phyloP scores from a whole-genome alignment of 2,113 vertebrate species.

The Cardinalis cardinalis region DNA sequence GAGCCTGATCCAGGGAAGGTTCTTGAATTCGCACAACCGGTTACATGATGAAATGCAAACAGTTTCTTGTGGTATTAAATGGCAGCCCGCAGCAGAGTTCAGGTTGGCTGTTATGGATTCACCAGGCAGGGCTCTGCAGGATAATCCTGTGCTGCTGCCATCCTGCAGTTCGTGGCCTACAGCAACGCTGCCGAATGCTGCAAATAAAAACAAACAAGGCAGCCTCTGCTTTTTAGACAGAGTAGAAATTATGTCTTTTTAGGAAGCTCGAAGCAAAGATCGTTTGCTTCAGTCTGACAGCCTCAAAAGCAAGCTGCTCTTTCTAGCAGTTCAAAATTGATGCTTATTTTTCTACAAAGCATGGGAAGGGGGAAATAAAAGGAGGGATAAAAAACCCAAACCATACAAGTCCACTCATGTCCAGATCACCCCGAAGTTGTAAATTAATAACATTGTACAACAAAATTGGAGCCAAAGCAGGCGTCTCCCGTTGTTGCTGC shows the following conservation, averaged over 20 bases:
- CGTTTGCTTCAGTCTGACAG: background rate
- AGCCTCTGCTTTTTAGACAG: slow-evolving; percentile 26
- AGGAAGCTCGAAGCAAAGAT: slow-evolving; percentile 50
- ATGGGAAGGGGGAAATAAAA: background rate
- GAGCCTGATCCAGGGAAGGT: slow-evolving; percentile 32
- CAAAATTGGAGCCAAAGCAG: slow-evolving; percentile 11
- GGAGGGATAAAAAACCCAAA: background rate
- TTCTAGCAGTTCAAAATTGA: background rate
- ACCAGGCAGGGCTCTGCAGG: slow-evolving; percentile 53
- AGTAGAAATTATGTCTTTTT: slow-evolving; percentile 38
- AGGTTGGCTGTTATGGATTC: slow-evolving; percentile 55
- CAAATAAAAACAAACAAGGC: slow-evolving; percentile 68
- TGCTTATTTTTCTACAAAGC: slow-evolving; percentile 47
- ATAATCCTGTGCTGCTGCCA: slow-evolving; percentile 63
- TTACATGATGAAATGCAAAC: slow-evolving; percentile 63
- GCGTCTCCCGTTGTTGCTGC: background rate
- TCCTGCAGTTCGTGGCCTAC: slow-evolving; percentile 59
- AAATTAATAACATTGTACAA: slow-evolving; percentile 24
- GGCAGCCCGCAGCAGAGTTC: slow-evolving; percentile 58
- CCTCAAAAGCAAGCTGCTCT: slow-evolving; percentile 39
- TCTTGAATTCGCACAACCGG: slow-evolving; percentile 44
- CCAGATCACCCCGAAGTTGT: background rate
- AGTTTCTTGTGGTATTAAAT: slow-evolving; percentile 56
- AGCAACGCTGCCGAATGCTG: slow-evolving; percentile 57
- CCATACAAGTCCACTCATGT: background rate